Conservation (phyloP, 2,113 vertebrate genomes). For the Stictonetta naevosa region DNA sequence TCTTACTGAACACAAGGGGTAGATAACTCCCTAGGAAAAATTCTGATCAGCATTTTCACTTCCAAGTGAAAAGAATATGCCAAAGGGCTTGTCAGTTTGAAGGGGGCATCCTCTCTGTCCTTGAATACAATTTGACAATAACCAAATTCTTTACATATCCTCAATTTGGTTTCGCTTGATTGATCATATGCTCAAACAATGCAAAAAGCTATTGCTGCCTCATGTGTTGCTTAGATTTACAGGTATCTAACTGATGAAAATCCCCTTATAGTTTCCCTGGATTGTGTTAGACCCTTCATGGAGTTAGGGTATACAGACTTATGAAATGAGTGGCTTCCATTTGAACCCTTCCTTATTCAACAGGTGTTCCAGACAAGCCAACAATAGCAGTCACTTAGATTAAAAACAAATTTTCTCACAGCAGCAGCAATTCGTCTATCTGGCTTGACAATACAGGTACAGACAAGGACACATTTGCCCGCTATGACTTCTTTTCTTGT, state of each 20-base stretch:
- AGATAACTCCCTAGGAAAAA: background rate
- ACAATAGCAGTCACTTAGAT: background rate
- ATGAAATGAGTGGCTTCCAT: background rate
- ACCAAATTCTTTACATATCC: background rate
- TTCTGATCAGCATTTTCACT: slow-evolving; percentile 37
- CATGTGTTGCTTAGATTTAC: rapidly evolving
- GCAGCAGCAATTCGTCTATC: background rate
- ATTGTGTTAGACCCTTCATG: background rate
- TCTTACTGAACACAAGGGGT: background rate
- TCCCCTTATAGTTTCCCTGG: background rate
- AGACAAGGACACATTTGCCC: background rate
- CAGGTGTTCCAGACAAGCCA: background rate
- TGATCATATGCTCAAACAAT: background rate
- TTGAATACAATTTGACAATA: background rate
- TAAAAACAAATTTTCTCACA: background rate
- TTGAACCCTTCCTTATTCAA: background rate
- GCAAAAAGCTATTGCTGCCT: background rate
- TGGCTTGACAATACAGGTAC: background rate
- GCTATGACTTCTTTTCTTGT: background rate
- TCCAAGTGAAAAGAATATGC: background rate
- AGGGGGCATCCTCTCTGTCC: background rate
- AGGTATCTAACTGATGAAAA: rapidly evolving
- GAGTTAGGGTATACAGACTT: background rate
- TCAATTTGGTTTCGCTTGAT: background rate
- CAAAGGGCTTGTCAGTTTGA: background rate